These are phyloP conservation scores for Tenodera sinensis DNA, from an alignment of 2,888 invertebrate genomes.

Conservation along the genomic window DNA sequence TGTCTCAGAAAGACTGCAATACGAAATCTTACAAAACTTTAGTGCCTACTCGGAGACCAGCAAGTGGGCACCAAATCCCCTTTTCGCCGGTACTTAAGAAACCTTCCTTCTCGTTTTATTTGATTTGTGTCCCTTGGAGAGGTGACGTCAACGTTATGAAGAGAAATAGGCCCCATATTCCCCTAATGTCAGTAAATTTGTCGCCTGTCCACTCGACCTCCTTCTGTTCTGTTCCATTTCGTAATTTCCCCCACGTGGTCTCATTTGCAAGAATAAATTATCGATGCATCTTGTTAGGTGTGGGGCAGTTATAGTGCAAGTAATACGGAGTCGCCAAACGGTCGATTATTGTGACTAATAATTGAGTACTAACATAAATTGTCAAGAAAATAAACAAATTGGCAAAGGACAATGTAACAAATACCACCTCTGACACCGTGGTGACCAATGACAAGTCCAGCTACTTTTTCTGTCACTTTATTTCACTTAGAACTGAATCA, in stretches of 20 bases:
- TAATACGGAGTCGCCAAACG: too few relatives aligned
- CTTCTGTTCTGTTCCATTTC: neutral
- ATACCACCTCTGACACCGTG: too few relatives aligned
- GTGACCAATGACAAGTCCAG: too few relatives aligned
- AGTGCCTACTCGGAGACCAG: neutral
- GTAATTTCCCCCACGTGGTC: neutral
- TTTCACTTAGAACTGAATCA: too few relatives aligned
- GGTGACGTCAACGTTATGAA: conserved; percentile 10
- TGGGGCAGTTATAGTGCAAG: too few relatives aligned
- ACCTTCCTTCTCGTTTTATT: neutral
- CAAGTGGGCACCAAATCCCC: too few relatives aligned
- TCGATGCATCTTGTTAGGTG: neutral
- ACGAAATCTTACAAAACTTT: neutral
- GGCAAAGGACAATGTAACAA: too few relatives aligned
- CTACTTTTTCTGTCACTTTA: too few relatives aligned
- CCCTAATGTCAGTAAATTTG: conserved; percentile 21
- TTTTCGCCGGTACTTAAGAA: neutral
- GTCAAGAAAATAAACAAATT: too few relatives aligned
- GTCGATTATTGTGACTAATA: too few relatives aligned
- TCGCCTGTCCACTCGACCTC: conserved; percentile 19
- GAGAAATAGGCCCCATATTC: conserved; percentile 9
- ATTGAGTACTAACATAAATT: too few relatives aligned
- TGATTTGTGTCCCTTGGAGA: neutral
- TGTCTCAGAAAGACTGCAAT: too few relatives aligned
- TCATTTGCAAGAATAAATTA: neutral